Evolutionary conservation across 2,888 invertebrate species (phyloP).

Genomic region (Cabera pusaria): DNA sequence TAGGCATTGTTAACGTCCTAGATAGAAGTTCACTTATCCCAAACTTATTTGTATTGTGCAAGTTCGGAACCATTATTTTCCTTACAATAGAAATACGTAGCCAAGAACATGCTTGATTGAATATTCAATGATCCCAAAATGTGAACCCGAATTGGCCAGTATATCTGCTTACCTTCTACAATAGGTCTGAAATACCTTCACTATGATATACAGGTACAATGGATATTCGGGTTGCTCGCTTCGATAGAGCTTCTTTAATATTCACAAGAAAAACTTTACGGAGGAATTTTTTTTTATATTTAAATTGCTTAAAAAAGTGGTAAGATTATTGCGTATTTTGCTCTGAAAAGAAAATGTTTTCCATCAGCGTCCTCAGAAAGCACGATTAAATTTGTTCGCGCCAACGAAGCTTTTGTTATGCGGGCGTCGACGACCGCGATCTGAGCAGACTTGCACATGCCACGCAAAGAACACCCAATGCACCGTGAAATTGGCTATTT

Average conservation of each 20-base stretch:
- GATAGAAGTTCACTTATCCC: conserved; percentile 2
- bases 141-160: conserved; percentile 29
- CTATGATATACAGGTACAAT: too few species aligned
- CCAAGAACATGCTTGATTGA: conserved; percentile 31
- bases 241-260: too few species aligned
- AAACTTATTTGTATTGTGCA: conserved; percentile 16
- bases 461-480: conserved; percentile 76
- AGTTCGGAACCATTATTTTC: conserved; percentile 32
- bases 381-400: conserved; percentile 64
- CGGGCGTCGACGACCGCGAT: conserved; percentile 49
- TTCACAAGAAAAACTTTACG: too few species aligned
- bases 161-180: background rate
- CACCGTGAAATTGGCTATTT: conserved; percentile 83
- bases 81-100: conserved; percentile 35
- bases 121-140: conserved; percentile 40
- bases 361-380: conserved; percentile 24
- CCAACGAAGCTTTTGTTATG: conserved; percentile 65
- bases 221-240: too few species aligned
- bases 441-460: conserved; percentile 51
- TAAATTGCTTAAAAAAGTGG: background rate
- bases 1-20: conserved; percentile 1
- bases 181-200: conserved; percentile 19
- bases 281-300: too few species aligned
- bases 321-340: conserved; percentile 2
- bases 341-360: conserved; percentile 11